A percentile compares a stretch with the other conserved stretches of the same genome.
These are phyloP conservation scores for Synergus itoensis DNA, from an alignment of 2,888 invertebrate genomes.

Conservation along the genomic window DNA sequence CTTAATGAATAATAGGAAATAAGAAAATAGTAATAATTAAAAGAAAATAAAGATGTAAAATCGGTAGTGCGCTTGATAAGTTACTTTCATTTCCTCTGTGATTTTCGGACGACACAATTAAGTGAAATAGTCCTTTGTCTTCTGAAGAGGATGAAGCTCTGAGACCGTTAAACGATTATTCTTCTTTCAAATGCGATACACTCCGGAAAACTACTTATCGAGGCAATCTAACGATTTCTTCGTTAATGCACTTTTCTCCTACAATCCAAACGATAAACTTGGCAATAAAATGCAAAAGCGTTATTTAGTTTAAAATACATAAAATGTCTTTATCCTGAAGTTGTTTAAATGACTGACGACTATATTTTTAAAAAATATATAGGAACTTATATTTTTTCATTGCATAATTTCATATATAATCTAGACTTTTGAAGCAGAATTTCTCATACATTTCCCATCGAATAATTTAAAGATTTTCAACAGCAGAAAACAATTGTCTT, in stretches of 20 bases:
- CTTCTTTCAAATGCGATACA: neutral
- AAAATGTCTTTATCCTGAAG: neutral
- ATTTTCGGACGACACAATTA: neutral
- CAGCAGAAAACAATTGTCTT: no score
- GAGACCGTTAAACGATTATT: conserved; percentile 9
- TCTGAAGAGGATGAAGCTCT: neutral
- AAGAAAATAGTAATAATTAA: neutral
- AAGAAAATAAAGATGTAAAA: neutral
- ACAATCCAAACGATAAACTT: neutral
- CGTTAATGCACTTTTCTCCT: conserved; percentile 16
- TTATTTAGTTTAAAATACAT: neutral
- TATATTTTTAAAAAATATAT: no score
- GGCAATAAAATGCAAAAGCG: neutral
- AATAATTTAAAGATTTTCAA: no score
- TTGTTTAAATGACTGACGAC: no score
- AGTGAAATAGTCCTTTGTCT: neutral
- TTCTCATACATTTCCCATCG: no score
- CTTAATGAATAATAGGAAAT: no score
- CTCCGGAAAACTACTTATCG: neutral
- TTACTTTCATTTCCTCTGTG: neutral
- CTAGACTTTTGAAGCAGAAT: no score
- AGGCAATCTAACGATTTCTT: neutral
- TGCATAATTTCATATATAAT: no score
- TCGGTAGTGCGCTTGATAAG: neutral
- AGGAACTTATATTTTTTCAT: no score